A percentile compares a stretch with the other conserved stretches of the same genome.
Conservation (phyloP, 2,797 vertebrate genomes). For the Siniperca obscura region DNA sequence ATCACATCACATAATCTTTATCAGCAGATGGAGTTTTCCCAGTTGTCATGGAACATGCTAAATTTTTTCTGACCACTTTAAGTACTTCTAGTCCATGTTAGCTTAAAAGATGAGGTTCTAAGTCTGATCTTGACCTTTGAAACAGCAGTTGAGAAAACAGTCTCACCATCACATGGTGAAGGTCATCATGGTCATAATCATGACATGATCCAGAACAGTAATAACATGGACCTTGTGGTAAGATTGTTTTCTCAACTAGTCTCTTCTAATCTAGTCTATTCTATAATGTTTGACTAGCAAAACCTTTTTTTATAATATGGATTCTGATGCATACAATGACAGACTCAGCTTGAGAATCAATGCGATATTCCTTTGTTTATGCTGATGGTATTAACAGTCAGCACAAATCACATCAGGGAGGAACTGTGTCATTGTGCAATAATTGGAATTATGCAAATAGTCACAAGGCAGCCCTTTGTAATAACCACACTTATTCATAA, state of each 20-base stretch:
- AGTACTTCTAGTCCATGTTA: neutral
- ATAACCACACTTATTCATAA: slow-evolving; percentile 79
- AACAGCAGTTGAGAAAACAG: neutral
- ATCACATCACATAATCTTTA: neutral
- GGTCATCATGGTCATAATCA: neutral
- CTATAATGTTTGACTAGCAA: slow-evolving; percentile 3
- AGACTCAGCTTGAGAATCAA: slow-evolving; percentile 58
- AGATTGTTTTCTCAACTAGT: neutral
- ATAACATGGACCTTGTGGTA: too few relatives aligned
- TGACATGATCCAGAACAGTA: neutral
- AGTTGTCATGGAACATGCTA: neutral
- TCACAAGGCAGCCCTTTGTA: slow-evolving; percentile 74
- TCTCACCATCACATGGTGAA: neutral
- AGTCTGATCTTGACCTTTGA: neutral
- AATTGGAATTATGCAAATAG: slow-evolving; percentile 86
- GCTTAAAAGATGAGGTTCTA: neutral
- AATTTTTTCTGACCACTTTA: neutral
- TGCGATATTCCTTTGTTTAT: slow-evolving; percentile 76
- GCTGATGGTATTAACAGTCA: slow-evolving; percentile 84
- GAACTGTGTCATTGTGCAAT: slow-evolving; percentile 81
- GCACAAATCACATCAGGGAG: slow-evolving; percentile 82
- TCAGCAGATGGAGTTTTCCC: neutral
- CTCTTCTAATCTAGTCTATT: neutral
- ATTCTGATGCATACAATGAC: slow-evolving; percentile 62
- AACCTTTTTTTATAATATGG: slow-evolving; percentile 45